phyloP scores from a whole-genome alignment of 2,888 invertebrate species.

The Plutella xylostella region DNA sequence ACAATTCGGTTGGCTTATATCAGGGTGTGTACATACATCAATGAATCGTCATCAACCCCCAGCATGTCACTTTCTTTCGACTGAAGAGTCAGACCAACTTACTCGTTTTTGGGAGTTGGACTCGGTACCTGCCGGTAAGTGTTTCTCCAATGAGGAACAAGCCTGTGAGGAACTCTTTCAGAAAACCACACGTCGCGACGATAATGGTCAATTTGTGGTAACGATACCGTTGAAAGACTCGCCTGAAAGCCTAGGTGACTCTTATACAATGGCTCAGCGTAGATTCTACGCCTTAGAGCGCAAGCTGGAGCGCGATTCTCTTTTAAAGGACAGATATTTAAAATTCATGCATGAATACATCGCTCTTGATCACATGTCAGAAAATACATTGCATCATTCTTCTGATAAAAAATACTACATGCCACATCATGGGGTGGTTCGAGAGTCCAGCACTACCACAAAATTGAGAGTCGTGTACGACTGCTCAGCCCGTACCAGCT shows the following conservation, averaged over 20 bases:
- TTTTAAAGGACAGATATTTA: conserved; percentile 9
- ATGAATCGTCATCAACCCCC: conserved; percentile 12
- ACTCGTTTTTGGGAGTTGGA: conserved; percentile 21
- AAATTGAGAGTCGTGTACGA: conserved; percentile 28
- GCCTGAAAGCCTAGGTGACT: conserved; percentile 18
- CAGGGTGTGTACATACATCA: conserved; percentile 8
- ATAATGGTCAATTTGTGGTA: conserved; percentile 18
- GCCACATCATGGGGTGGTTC: conserved; percentile 25
- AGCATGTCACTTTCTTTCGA: conserved; percentile 14
- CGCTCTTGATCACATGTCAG: conserved; percentile 14
- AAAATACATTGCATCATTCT: not conserved
- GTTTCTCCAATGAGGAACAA: conserved; percentile 13
- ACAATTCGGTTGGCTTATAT: conserved; percentile 21
- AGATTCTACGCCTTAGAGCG: conserved; percentile 18
- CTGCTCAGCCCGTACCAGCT: conserved; percentile 17
- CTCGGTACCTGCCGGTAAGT: conserved; percentile 12
- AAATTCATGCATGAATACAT: conserved; percentile 16
- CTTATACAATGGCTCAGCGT: conserved; percentile 16
- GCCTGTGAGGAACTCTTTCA: conserved; percentile 17
- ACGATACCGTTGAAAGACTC: conserved; percentile 17
- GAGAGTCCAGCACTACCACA: conserved; percentile 21
- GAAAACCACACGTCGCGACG: conserved; percentile 11
- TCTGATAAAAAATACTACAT: conserved; percentile 15
- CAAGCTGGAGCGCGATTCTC: conserved; percentile 8
- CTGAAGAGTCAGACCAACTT: conserved; percentile 6